Percentiles rank a stretch among this genome's conserved stretches.
phyloP scores from a whole-genome alignment of 1,140 invertebrate species.

The Ridgeia piscesae region DNA sequence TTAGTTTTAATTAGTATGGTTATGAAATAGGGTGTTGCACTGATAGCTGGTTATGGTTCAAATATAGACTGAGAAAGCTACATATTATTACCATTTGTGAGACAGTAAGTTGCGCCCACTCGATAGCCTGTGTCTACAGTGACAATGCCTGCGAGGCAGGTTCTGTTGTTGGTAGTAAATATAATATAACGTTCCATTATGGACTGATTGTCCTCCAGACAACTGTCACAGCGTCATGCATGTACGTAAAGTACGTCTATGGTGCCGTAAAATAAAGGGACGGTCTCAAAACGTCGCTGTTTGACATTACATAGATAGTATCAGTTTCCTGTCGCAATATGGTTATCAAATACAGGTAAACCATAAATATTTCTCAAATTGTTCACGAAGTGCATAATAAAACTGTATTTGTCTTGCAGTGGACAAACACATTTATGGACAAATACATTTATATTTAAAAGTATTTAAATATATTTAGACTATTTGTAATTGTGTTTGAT shows the following conservation, averaged over 20 bases:
- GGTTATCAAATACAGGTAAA: too few relatives aligned
- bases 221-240: not conserved
- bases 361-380: too few relatives aligned
- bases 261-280: not conserved
- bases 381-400: too few relatives aligned
- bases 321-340: not conserved
- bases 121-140: not conserved
- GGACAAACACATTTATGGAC: too few relatives aligned
- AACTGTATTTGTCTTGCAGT: too few relatives aligned
- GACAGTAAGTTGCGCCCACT: not conserved
- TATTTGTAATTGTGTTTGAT: too few relatives aligned
- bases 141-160: not conserved
- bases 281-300: not conserved
- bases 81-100: not conserved
- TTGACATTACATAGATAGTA: not conserved
- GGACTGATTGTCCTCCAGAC: not conserved
- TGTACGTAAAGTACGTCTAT: not conserved
- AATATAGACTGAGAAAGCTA: not conserved
- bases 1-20: not conserved
- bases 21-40: not conserved
- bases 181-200: not conserved
- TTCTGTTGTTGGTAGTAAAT: not conserved
- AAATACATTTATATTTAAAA: too few relatives aligned
- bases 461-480: too few relatives aligned
- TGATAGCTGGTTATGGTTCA: not conserved